Evolutionary conservation across 2,797 vertebrate genomes (phyloP), one percentile per base, ranked within the genome.

Genomic region (Tragopan temminckii): DNA sequence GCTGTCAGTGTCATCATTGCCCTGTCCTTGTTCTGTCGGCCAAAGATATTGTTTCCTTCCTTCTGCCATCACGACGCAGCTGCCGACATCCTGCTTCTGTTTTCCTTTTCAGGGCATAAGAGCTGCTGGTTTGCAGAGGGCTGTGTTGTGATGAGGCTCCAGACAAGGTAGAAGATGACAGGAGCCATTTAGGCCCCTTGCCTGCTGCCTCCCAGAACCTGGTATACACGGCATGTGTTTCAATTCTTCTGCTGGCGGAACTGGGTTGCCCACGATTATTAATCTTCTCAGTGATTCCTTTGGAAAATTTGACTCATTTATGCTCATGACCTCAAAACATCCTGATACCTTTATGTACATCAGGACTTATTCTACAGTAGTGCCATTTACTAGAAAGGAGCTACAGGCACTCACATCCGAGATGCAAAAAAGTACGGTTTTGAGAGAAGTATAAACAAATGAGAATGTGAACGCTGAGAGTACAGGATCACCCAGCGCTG

Each of bases 271-370:
- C 84, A 74, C 72, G 82, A 96, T 93, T 95, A 93, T 96, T 97
- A 97, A 97, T 95, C 13, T 31, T 79, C 85, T 84, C 94, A 90
- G 91, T 96, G 90, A 97, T 97, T 97, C 97, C 97, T 97, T 96
- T 97, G 95, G 94, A 96, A 97, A 96, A 76, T 97, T 97, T 96
- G 94, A 72, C 89, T 97, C 95, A 93, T 97, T 97, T 97, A 74
- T 89, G 89, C 68, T 96, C 85, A 63, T 67, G 95, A 96, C 90
- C 96, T 97, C 13, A 0, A 92, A 92, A 95, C 96, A 92, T 94
- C 88, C 72, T 66, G 85, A 94, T 97, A 96, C 96, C 94, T 96
- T 97, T 92, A 91, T 95, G 97, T 95, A 97, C 91, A 97, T 90
- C 96, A 96, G 93, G 94, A 92, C 90, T 96, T 89, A 93, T 95